Evolutionary conservation across 2,888 invertebrate species (phyloP).

Genomic region (Bellardia bayeri): DNA sequence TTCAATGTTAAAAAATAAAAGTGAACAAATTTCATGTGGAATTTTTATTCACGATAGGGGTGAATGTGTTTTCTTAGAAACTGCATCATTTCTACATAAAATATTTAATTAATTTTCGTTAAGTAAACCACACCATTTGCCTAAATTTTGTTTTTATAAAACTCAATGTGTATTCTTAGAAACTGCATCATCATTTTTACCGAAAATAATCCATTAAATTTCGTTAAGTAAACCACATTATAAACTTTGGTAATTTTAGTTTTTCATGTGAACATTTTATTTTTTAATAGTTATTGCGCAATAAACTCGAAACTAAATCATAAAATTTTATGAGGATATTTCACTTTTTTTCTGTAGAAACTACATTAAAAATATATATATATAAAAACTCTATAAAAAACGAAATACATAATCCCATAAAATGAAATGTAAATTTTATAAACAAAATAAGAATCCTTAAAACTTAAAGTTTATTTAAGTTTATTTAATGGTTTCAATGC

Average conservation of each 20-base stretch:
- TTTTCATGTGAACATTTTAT: slow-evolving; percentile 5
- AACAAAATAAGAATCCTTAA: slow-evolving; percentile 22
- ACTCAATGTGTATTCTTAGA: neutral
- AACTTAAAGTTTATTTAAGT: slow-evolving; percentile 1
- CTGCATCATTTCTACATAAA: too few species aligned
- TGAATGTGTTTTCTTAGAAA: too few species aligned
- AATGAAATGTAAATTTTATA: slow-evolving; percentile 7
- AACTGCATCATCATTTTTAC: neutral
- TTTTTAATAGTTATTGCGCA: slow-evolving; percentile 29
- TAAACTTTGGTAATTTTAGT: slow-evolving; percentile 1
- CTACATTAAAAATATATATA: slow-evolving; percentile 8
- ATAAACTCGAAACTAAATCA: slow-evolving; percentile 35
- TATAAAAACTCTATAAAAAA: slow-evolving; percentile 1
- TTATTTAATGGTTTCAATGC: too few species aligned
- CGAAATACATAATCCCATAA: neutral
- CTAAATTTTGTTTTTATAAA: too few species aligned
- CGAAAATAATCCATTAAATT: slow-evolving; percentile 19
- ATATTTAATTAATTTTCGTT: too few species aligned
- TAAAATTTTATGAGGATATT: slow-evolving; percentile 49
- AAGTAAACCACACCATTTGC: too few species aligned
- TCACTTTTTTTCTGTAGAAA: slow-evolving; percentile 18
- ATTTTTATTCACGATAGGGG: too few species aligned
- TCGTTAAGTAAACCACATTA: neutral
- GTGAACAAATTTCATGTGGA: too few species aligned
- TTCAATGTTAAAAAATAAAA: too few species aligned